These are phyloP conservation scores for Leptoclinus maculatus DNA, from an alignment of 2,797 vertebrate genomes.

Conservation along the genomic window DNA sequence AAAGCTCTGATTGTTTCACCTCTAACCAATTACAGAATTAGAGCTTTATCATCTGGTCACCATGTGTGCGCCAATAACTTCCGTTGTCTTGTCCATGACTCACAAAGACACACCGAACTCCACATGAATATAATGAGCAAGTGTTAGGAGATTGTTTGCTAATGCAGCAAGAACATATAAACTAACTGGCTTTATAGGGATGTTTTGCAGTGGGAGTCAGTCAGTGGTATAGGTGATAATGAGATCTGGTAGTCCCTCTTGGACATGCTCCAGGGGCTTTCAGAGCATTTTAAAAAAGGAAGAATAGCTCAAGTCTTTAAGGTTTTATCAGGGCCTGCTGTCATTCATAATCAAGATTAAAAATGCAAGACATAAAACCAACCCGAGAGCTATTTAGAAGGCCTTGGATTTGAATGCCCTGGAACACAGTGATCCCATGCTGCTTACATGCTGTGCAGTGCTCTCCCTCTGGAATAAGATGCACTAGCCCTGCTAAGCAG, in stretches of 20 bases:
- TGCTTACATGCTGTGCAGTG: constrained; percentile 11
- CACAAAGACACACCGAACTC: not conserved
- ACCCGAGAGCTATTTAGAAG: constrained; percentile 1
- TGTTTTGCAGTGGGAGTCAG: constrained; percentile 17
- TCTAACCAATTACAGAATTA: not conserved
- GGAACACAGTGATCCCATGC: constrained; percentile 18
- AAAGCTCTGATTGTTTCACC: not conserved
- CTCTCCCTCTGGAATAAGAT: constrained; percentile 6
- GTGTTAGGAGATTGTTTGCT: constrained; percentile 13
- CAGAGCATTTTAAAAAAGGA: constrained; percentile 2
- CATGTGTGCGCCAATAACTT: not conserved
- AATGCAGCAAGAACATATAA: constrained; percentile 3
- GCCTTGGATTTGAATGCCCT: constrained; percentile 11
- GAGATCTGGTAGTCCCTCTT: constrained; percentile 18
- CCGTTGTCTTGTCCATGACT: not conserved
- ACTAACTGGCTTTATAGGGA: not conserved
- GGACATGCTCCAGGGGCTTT: constrained; percentile 27
- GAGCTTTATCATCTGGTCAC: not conserved
- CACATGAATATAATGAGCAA: not conserved
- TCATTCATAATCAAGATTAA: constrained; percentile 42
- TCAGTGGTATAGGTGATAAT: constrained; percentile 21
- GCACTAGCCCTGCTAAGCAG: constrained; percentile 6
- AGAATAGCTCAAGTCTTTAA: constrained; percentile 15
- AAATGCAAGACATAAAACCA: constrained; percentile 40
- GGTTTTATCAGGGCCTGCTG: constrained; percentile 38